Percentiles rank a stretch among this genome's conserved stretches.
Evolutionary conservation across 2,888 invertebrate species (phyloP).

Genomic region (Lepas anatifera): DNA sequence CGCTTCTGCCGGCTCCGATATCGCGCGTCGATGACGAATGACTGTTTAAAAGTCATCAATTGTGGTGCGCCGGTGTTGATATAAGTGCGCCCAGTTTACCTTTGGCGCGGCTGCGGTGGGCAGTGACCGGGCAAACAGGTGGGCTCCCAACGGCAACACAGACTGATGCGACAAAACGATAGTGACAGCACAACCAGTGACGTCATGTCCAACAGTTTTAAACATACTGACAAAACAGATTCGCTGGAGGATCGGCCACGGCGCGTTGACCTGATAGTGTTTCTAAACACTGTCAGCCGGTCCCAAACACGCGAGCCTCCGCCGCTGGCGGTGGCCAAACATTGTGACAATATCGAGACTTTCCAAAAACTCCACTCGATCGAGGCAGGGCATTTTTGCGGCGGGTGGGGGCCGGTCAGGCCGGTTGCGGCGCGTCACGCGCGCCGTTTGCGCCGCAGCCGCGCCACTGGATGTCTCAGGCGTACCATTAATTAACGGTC

Average conservation of each 20-base stretch:
- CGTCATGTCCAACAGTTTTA: no score
- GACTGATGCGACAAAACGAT: background rate
- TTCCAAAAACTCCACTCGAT: no score
- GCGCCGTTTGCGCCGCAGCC: background rate
- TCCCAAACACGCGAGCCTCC: no score
- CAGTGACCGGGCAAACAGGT: no score
- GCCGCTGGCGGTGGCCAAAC: no score
- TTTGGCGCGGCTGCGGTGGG: background rate
- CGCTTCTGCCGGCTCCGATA: background rate
- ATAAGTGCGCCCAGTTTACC: slow-evolving; percentile 5
- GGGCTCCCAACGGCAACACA: background rate
- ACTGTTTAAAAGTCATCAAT: background rate
- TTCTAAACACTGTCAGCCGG: no score
- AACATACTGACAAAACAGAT: no score
- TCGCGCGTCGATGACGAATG: background rate
- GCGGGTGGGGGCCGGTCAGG: background rate
- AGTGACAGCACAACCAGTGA: background rate
- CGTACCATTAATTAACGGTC: background rate
- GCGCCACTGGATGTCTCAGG: background rate
- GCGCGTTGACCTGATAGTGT: no score
- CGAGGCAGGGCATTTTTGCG: background rate
- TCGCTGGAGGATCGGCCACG: no score
- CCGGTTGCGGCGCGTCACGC: background rate
- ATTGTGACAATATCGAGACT: no score
- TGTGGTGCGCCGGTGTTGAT: background rate